phyloP scores from a whole-genome alignment of 2,113 vertebrate species.

The Poeciliopsis retropinna region DNA sequence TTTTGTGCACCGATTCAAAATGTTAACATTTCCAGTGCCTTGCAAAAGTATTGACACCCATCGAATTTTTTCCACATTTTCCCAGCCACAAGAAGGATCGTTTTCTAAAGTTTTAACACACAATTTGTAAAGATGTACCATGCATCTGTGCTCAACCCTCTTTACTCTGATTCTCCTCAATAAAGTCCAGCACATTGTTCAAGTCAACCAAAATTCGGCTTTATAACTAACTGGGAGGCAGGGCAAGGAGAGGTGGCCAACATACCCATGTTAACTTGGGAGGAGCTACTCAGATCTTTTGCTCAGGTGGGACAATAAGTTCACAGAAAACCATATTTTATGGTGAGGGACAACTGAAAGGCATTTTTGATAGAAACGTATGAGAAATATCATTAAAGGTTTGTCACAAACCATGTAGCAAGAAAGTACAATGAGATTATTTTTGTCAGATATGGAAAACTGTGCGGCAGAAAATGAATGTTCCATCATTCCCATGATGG shows the following conservation, averaged over 20 bases:
- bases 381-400: neutral
- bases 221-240: neutral
- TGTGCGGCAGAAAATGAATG: no score
- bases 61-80: neutral
- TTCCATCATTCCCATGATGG: no score
- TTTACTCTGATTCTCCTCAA: neutral
- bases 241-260: neutral
- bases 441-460: no score
- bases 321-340: neutral
- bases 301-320: neutral
- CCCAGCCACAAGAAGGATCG: neutral
- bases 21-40: conserved; percentile 9
- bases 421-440: neutral
- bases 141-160: no score
- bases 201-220: neutral
- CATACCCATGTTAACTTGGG: neutral
- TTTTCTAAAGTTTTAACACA: neutral
- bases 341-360: neutral
- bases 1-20: conserved; percentile 48
- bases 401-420: neutral
- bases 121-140: neutral
- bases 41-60: neutral
- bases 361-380: neutral
- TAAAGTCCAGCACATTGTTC: neutral
- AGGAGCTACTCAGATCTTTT: neutral